These are phyloP conservation scores for Ptychodera flava DNA, from an alignment of 35 echinoderm and acorn worm genomes.

Conservation along the genomic window DNA sequence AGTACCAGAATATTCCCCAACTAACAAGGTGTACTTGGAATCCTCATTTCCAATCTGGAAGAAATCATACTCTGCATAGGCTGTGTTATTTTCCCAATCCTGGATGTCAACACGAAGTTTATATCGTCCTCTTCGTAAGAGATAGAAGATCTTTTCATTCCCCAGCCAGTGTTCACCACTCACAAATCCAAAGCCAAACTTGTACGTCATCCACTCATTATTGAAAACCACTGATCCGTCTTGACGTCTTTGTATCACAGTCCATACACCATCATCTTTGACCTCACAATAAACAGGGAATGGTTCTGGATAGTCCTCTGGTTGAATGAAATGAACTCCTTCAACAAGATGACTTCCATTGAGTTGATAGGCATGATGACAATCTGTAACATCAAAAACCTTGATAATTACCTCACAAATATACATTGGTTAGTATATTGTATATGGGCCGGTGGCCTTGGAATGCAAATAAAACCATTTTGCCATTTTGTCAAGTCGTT, in stretches of 20 bases:
- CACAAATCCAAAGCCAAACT: slow-evolving; percentile 32
- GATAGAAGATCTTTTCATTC: slow-evolving; percentile 29
- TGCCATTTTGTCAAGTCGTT: too few relatives aligned
- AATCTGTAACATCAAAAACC: too few relatives aligned
- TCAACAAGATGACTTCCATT: neutral
- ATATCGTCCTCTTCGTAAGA: neutral
- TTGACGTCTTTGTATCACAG: slow-evolving; percentile 24
- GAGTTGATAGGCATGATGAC: neutral
- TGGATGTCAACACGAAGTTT: neutral
- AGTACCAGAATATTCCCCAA: neutral
- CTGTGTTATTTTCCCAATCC: neutral
- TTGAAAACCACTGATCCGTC: slow-evolving; percentile 34
- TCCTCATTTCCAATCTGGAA: neutral
- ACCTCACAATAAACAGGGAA: neutral
- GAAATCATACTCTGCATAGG: neutral
- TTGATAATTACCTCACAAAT: too few relatives aligned
- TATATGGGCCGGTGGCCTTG: too few relatives aligned
- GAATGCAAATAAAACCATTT: too few relatives aligned
- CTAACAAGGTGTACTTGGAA: neutral
- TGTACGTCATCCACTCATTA: slow-evolving; percentile 21
- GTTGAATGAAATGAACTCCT: neutral
- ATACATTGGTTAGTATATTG: too few relatives aligned
- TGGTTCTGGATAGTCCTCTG: neutral
- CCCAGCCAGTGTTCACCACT: slow-evolving; percentile 34
- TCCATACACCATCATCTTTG: neutral